Base-by-base conservation (phyloP, 2,797 vertebrate species). In the Serranus cabrilla region DNA sequence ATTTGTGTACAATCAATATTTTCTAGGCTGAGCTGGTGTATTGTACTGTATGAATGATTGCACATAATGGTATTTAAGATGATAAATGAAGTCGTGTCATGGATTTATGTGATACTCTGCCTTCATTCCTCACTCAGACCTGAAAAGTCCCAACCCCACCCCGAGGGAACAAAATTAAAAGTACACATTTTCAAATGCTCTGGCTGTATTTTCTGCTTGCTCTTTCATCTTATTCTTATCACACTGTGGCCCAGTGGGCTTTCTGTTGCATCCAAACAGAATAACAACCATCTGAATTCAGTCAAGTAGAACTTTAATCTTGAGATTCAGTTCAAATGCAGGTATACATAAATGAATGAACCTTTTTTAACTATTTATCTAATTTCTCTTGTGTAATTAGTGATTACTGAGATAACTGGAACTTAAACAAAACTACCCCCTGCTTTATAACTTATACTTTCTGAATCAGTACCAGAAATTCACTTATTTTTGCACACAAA, bases 1-100 rank as follows among this genome's bases (percentile, higher is more conserved):
- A 91, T 92, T 93, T 93, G 92, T 90, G 90, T 94, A 94, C 93
- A 95, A 93, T 95, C 92, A 83, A 85, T 93, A 90, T 94, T 94
- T 94, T 94, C 74, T 93, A 91, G 88, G 74, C 86, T 88, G 87
- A 92, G 84, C 69, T 92, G 89, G 88, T 84, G 84, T 93, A 76
- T 82, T 89, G 86, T 93, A 85, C 82, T 91, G 83, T 89, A 87
- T 86, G 87, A 81, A 90, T 90, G 91, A 91, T 71, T 91, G 91
- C 89, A 90, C 76, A 90, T 88, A 63, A 75, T 80, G 78, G 71
- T 90, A 91, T 93, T 93, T 91, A 88, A 91, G 87, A 88, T 80
- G 83, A 85, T 72, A 78, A 85, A 85, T 87, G 78, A 86, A 88
- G 77, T 64, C 5, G 67, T 92, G 77, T 88, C 73, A 84, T 91